These are phyloP conservation scores for Chrysochloris asiatica DNA, from an alignment of 2,113 vertebrate genomes.

Conservation along the genomic window DNA sequence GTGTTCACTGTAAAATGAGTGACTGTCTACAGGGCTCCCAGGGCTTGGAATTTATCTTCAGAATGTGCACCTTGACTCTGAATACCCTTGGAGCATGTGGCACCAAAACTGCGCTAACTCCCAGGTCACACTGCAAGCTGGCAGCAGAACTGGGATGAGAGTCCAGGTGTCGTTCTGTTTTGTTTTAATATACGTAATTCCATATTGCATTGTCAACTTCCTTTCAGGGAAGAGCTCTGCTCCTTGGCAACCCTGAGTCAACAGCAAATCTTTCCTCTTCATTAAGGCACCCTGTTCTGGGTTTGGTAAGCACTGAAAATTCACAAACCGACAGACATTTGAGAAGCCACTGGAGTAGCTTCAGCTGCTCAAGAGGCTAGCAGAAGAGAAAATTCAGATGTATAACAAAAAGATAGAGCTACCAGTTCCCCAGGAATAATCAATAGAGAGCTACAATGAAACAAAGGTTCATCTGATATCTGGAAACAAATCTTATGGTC, in stretches of 20 bases:
- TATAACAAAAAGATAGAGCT: not conserved
- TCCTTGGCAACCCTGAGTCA: slow-evolving; percentile 35
- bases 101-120: not conserved
- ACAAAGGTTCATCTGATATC: no score
- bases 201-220: not conserved
- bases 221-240: not conserved
- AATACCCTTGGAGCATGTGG: not conserved
- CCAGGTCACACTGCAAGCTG: not conserved
- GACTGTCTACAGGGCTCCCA: not conserved
- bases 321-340: not conserved
- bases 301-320: not conserved
- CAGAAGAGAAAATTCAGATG: slow-evolving; percentile 7
- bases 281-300: not conserved
- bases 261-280: not conserved
- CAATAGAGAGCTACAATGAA: not conserved
- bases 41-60: not conserved
- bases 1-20: not conserved
- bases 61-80: not conserved
- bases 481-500: not conserved
- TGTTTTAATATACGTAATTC: not conserved
- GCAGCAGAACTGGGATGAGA: not conserved
- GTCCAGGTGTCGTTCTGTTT: not conserved
- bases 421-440: not conserved
- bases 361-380: not conserved
- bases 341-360: not conserved